These are phyloP conservation scores for Streblospio benedicti DNA, from an alignment of 1,140 invertebrate species.

Conservation along the genomic window DNA sequence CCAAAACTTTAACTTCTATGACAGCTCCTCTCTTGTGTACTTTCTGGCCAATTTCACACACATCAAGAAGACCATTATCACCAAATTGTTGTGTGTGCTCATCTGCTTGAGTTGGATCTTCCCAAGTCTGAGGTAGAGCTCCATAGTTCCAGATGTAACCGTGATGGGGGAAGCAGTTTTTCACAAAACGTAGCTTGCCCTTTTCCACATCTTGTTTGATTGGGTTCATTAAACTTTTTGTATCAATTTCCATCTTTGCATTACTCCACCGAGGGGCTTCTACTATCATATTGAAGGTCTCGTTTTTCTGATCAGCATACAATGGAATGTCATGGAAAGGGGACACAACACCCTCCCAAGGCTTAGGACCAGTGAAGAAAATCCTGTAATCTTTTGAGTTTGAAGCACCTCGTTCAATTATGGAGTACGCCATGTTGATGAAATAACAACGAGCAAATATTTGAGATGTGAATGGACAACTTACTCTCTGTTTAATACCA, in stretches of 20 bases:
- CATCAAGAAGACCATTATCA: conserved; percentile 98
- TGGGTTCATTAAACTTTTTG: conserved; percentile 84
- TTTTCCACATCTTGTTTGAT: conserved; percentile 99
- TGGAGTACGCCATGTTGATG: conserved; percentile 56
- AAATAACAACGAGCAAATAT: too few relatives aligned
- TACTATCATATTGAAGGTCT: conserved; percentile 83
- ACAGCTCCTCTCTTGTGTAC: conserved; percentile 72
- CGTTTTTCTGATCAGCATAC: conserved; percentile 60
- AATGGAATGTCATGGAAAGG: conserved; percentile 98
- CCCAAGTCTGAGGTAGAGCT: conserved; percentile 96
- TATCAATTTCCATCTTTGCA: conserved; percentile 97
- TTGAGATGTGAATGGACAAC: too few relatives aligned
- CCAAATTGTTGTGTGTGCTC: conserved; percentile 84
- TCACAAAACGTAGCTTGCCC: conserved; percentile 85
- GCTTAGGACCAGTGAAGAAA: conserved; percentile 67
- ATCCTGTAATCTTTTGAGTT: conserved; percentile 69
- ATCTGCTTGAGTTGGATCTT: conserved; percentile 87
- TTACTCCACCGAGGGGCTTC: conserved; percentile 98
- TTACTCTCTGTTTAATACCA: too few relatives aligned
- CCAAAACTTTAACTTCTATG: conserved; percentile 83
- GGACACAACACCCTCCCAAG: conserved; percentile 68
- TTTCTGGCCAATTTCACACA: conserved; percentile 83
- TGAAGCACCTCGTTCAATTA: conserved; percentile 67
- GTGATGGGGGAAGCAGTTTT: conserved; percentile 96
- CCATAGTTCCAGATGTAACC: conserved; percentile 99